Base-by-base conservation (phyloP, 1,140 invertebrate species). In the Drosophila ohnishii region DNA sequence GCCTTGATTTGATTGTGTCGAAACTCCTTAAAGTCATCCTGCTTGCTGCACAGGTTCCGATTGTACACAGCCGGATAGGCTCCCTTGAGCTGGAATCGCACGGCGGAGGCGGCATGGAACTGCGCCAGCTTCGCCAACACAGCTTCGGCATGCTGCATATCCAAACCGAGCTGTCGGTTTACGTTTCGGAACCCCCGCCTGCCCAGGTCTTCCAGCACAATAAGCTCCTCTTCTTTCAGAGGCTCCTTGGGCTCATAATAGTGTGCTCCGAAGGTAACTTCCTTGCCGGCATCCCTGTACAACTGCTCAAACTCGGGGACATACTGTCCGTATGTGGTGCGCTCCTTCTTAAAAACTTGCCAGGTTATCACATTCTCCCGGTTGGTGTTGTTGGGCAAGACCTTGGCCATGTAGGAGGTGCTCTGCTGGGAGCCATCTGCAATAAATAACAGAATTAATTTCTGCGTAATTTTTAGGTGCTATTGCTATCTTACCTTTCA, bases 161-260 rank as follows among this genome's bases (percentile, higher is more conserved):
- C 93, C 34, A 95, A 90, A 13, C 94, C 94, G 28, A 70, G 37
- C 13, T 93, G 90, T 42, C 94, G 91, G 60, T 93, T 87, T 0
- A 91, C 92, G 91, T 94, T 94, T 14, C 92, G 91, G 78, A 92
- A 94, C 9, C 93, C 93, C 1, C 90, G 69, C 30, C 82, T 83
- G 10, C 92, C 66, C 22, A 94, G 76, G 82, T 94, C 94, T 58
- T 94, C 93, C 7, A 94, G 72, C 0, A 94, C 86, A 9, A 94
- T 71, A 7, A 78, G 22, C 35, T 82, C 80, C n/a, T 75, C 67
- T 0, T 51, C 30, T 28, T 28, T 28, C 4, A 57, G 13, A 14
- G 53, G 14, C 2, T 30, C 40, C 16, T 42, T 75, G 8, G 35
- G n/a, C 10, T 56, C 32, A 51, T 80, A 86, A 32, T 75, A 73